These are phyloP conservation scores for Rhinoptilus africanus DNA, from an alignment of 2,113 vertebrate genomes.

Conservation along the genomic window DNA sequence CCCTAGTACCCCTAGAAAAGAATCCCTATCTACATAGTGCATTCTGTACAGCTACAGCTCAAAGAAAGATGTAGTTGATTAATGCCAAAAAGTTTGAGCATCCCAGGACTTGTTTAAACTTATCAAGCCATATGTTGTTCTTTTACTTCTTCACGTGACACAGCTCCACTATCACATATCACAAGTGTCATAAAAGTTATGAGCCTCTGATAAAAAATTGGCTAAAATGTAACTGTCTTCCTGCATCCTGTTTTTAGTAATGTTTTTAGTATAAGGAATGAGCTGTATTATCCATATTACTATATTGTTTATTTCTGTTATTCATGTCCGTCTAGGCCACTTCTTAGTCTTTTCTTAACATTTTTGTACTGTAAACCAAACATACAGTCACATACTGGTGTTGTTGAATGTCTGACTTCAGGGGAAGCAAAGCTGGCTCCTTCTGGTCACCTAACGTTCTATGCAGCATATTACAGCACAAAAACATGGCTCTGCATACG, in stretches of 20 bases:
- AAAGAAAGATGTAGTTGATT: background rate
- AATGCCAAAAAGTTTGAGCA: background rate
- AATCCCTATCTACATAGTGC: background rate
- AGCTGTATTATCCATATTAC: background rate
- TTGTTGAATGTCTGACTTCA: background rate
- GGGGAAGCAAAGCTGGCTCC: background rate
- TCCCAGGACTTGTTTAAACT: background rate
- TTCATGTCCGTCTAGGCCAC: background rate
- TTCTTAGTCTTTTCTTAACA: background rate
- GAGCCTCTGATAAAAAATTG: background rate
- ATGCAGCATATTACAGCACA: background rate
- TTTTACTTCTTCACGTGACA: background rate
- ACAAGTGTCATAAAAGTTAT: background rate
- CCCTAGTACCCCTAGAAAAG: background rate
- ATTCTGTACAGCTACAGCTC: background rate
- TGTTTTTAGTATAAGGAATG: background rate
- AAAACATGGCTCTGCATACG: background rate
- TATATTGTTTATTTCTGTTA: background rate
- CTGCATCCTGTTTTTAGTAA: background rate
- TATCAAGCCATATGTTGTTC: background rate
- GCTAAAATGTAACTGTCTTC: background rate
- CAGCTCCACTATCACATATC: rapidly evolving
- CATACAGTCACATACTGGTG: background rate
- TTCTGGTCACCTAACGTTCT: rapidly evolving
- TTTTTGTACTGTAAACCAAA: background rate